These are phyloP conservation scores for Asarcornis scutulata DNA, from an alignment of 2,113 vertebrate genomes.

Conservation along the genomic window DNA sequence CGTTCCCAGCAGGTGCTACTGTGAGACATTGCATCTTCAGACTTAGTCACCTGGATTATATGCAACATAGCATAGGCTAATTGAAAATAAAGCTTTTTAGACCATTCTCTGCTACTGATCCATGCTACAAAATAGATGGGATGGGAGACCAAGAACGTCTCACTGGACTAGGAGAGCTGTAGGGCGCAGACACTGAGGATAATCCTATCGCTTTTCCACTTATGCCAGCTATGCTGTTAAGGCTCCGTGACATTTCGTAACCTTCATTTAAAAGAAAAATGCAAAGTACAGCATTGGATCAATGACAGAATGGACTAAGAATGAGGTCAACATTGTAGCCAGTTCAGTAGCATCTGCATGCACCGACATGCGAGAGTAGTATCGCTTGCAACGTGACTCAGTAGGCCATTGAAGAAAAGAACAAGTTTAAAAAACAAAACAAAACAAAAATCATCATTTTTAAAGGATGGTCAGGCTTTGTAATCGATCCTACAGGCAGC, in stretches of 20 bases:
- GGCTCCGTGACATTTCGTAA: constrained; percentile 90
- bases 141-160: constrained; percentile 90
- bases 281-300: constrained; percentile 78
- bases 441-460: not conserved
- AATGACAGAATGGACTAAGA: constrained; percentile 87
- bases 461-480: constrained; percentile 9
- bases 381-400: constrained; percentile 72
- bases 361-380: constrained; percentile 80
- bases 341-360: constrained; percentile 78
- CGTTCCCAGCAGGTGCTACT: constrained; percentile 58
- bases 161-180: constrained; percentile 89
- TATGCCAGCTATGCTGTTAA: constrained; percentile 88
- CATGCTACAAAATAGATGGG: constrained; percentile 89
- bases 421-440: not conserved
- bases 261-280: constrained; percentile 90
- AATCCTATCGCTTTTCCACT: constrained; percentile 85
- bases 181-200: constrained; percentile 87
- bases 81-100: constrained; percentile 75
- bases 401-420: constrained; percentile 45
- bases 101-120: constrained; percentile 76
- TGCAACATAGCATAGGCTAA: constrained; percentile 69
- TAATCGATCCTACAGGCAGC: constrained; percentile 54
- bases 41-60: constrained; percentile 72
- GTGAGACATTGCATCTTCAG: constrained; percentile 70
- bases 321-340: constrained; percentile 76